Evolutionary conservation across 2,113 vertebrate species (phyloP).

Genomic region (Atherinomorus stipes): DNA sequence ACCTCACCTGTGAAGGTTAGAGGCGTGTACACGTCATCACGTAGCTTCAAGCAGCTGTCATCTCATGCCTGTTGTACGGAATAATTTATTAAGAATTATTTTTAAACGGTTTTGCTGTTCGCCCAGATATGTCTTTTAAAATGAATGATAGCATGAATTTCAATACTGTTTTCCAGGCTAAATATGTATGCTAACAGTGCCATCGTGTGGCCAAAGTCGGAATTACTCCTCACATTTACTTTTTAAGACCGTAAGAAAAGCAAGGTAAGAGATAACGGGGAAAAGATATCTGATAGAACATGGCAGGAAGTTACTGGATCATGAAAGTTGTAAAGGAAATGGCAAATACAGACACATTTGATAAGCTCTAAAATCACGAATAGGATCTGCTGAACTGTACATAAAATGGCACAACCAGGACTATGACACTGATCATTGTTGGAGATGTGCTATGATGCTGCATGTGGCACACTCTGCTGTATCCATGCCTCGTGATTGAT

Average conservation of each 20-base stretch:
- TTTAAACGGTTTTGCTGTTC: background rate
- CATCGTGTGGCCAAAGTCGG: conserved; percentile 34
- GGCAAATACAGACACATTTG: background rate
- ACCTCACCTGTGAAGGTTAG: conserved; percentile 66
- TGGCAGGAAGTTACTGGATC: too few species aligned
- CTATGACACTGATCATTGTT: background rate
- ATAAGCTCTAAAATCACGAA: background rate
- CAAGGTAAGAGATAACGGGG: too few species aligned
- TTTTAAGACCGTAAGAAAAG: too few species aligned
- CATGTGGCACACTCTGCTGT: too few species aligned
- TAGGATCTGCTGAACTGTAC: background rate
- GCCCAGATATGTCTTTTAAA: too few species aligned
- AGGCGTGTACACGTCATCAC: conserved; percentile 38
- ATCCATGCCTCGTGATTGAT: background rate
- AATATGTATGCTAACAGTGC: background rate
- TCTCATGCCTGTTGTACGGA: rapidly evolving
- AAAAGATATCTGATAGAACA: too few species aligned
- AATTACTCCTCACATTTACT: background rate
- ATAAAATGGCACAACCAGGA: background rate
- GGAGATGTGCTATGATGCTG: background rate
- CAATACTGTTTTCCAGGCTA: background rate
- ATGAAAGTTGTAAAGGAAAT: too few species aligned
- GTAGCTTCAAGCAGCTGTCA: background rate
- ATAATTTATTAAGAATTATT: background rate
- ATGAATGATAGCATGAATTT: too few species aligned